Percentiles rank a stretch among this genome's conserved stretches.
These are phyloP conservation scores for Drosophila repleta DNA, from an alignment of 1,140 invertebrate genomes.

Conservation along the genomic window DNA sequence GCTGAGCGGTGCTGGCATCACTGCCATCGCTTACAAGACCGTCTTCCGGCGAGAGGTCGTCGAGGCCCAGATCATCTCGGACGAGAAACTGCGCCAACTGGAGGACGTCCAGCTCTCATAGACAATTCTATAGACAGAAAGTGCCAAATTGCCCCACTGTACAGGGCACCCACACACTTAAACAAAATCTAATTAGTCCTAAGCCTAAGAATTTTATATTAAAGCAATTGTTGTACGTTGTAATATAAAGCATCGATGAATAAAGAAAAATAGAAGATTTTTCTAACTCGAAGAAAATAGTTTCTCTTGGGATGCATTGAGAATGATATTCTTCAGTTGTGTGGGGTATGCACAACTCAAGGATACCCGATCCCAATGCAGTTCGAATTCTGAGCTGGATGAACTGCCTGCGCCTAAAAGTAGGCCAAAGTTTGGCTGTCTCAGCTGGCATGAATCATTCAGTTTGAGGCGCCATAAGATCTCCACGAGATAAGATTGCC, in stretches of 20 bases:
- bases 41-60: constrained; percentile 84
- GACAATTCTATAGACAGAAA: constrained; percentile 2
- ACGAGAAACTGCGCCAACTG: constrained; percentile 68
- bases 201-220: constrained; percentile 66
- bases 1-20: constrained; percentile 85
- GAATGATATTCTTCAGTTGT: too few species aligned
- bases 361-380: neutral
- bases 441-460: constrained; percentile 36
- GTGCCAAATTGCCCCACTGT: constrained; percentile 38
- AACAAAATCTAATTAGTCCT: constrained; percentile 57
- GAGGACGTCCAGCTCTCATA: constrained; percentile 78
- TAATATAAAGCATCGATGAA: constrained; percentile 51
- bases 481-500: constrained; percentile 69
- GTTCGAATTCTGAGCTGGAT: too few species aligned
- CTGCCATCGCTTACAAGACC: constrained; percentile 87
- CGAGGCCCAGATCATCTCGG: constrained; percentile 51
- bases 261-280: constrained; percentile 59
- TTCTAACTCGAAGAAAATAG: constrained; percentile 10
- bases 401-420: constrained; percentile 14
- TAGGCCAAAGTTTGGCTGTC: constrained; percentile 34
- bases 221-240: constrained; percentile 50
- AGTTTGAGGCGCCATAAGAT: constrained; percentile 53
- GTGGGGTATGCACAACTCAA: too few species aligned
- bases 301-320: neutral
- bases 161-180: constrained; percentile 31